Conservation (phyloP, 92 coral and sea anemone genomes). For the Virgularia gustaviana region DNA sequence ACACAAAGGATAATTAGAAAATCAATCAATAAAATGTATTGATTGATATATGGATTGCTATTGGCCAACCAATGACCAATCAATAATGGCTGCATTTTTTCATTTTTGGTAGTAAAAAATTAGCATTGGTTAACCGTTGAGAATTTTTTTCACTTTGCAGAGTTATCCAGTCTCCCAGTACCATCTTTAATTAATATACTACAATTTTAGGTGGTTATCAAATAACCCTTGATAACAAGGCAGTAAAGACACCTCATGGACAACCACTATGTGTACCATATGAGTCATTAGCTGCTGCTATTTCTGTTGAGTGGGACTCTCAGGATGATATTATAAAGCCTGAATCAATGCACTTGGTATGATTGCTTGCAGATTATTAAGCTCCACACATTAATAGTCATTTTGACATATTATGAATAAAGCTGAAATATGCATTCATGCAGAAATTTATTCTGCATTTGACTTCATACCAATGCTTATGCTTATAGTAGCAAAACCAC, state of each 20-base stretch:
- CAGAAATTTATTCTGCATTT: neutral
- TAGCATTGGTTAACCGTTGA: too few species aligned
- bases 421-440: neutral
- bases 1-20: too few species aligned
- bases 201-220: constrained; percentile 83
- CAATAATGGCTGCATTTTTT: too few species aligned
- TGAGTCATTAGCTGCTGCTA: constrained; percentile 80
- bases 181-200: neutral
- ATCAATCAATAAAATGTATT: too few species aligned
- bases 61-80: too few species aligned
- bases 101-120: too few species aligned
- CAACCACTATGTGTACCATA: constrained; percentile 61
- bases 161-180: neutral
- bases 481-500: too few species aligned
- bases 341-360: constrained; percentile 84
- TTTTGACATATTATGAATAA: neutral
- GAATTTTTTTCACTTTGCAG: neutral
- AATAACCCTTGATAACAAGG: constrained; percentile 70
- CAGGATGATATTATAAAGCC: constrained; percentile 79
- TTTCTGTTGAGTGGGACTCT: constrained; percentile 93
- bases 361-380: too few species aligned
- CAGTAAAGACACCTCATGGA: constrained; percentile 88
- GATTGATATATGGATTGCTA: too few species aligned
- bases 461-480: too few species aligned
- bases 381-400: too few species aligned